Evolutionary conservation across 1,140 invertebrate species (phyloP), one percentile per base, ranked within the genome.

Genomic region (Drosophila pandora): DNA sequence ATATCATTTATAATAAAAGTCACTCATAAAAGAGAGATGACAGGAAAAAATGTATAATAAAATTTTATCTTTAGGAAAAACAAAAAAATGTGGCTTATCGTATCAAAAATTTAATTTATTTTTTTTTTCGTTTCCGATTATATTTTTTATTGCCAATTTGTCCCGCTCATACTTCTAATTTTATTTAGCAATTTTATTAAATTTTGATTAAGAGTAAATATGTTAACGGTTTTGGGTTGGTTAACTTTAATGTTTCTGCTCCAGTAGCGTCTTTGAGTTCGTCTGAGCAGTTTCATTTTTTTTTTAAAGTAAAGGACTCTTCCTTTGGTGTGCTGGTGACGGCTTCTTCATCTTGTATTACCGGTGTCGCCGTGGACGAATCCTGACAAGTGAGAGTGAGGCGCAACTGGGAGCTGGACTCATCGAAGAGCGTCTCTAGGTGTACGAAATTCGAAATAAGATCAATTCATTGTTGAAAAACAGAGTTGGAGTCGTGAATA

Each of bases 401-500:
- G 17, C 75, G 62, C 48, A 79, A 59, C 39, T 83, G 83, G 23
- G 79, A 69, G 43, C 58, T 76, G 59, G 71, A 57, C 64, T 87
- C 83, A 83, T 87, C 85, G 83, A 88, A 87, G 57, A 87, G 83
- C 76, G 67, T 87, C 79, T 87, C 83, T 81, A 62, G 12, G 58
- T 67, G 50, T 58, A 50, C 43, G 23, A 13, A 56, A 55, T 65
- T 67, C 58, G 47, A 28, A 39, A 43, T 13, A 13, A 43, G 13
- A 21, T 43, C 13, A 43, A 21, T 17, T 21, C 13, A 13, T 43
- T 21, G 13, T 43, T 41, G 45, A 50, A 59, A 37, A 6, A 45
- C 25, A 25, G 57, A 37, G 41, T 57, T 28, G 59, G 64, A 57
- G 57, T 50, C 50, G 60, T 61, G 47, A 63, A 60, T 73, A 62